Evolutionary conservation across 1,140 invertebrate genomes (phyloP).

Genomic region (Lasioglossum albipes): DNA sequence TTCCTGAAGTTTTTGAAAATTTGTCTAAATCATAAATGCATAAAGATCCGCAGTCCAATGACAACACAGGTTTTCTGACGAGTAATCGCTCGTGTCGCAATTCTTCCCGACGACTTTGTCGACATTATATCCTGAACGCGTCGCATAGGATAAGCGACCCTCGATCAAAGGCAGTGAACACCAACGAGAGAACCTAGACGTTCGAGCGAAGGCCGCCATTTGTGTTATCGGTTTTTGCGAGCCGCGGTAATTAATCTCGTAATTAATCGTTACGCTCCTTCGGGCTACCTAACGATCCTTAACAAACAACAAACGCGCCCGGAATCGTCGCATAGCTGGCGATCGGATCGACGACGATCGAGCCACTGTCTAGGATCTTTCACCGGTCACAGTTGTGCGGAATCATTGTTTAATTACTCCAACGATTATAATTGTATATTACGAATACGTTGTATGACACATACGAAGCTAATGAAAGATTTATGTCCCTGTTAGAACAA

Average conservation of each 20-base stretch:
- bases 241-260: neutral
- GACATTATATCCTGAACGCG: neutral
- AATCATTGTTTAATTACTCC: too few relatives aligned
- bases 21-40: too few relatives aligned
- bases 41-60: too few relatives aligned
- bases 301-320: slow-evolving; percentile 56
- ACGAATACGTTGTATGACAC: too few relatives aligned
- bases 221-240: neutral
- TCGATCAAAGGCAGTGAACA: slow-evolving; percentile 73
- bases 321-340: neutral
- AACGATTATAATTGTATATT: too few relatives aligned
- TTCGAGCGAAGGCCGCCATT: slow-evolving; percentile 65
- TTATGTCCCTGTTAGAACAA: too few relatives aligned
- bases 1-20: too few relatives aligned
- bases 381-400: too few relatives aligned
- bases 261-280: slow-evolving; percentile 19
- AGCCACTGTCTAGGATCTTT: too few relatives aligned
- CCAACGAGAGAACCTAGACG: slow-evolving; percentile 65
- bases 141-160: slow-evolving; percentile 44
- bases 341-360: neutral
- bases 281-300: slow-evolving; percentile 45
- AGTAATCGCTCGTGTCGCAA: too few relatives aligned
- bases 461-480: too few relatives aligned
- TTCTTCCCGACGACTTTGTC: too few relatives aligned
- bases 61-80: neutral